Percentiles rank a stretch among this genome's conserved stretches.
These are phyloP conservation scores for Calephelis virginiensis DNA, from an alignment of 1,140 invertebrate genomes.

Conservation along the genomic window DNA sequence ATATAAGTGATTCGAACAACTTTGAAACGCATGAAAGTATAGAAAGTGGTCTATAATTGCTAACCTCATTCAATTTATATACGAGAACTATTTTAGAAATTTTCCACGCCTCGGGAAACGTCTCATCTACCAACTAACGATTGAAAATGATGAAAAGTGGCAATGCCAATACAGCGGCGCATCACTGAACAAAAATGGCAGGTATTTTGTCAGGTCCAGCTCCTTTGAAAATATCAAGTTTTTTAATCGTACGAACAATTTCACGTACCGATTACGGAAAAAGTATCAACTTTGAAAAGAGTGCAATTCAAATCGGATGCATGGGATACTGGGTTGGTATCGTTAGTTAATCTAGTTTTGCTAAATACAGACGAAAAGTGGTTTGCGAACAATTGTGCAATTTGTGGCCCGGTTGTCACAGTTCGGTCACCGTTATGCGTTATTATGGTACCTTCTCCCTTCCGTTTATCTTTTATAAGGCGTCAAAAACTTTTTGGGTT, in stretches of 20 bases:
- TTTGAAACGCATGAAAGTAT: conserved; percentile 26
- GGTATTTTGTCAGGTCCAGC: conserved; percentile 32
- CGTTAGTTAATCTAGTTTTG: background rate
- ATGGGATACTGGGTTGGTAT: background rate
- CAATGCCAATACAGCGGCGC: conserved; percentile 15
- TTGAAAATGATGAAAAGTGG: conserved; percentile 28
- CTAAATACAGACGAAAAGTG: conserved; percentile 21
- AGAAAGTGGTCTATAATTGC: conserved; percentile 30
- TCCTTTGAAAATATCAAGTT: conserved; percentile 27
- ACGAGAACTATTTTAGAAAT: conserved; percentile 26
- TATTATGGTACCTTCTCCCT: background rate
- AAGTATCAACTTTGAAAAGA: too few relatives aligned
- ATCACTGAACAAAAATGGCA: conserved; percentile 26
- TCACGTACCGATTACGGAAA: too few relatives aligned
- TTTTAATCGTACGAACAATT: conserved; percentile 13
- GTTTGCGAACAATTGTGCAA: conserved; percentile 21
- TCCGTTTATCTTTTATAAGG: background rate
- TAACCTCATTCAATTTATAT: conserved; percentile 24
- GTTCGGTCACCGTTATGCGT: background rate
- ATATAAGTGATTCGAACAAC: conserved; percentile 27
- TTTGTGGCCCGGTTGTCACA: conserved; percentile 9
- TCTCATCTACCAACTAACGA: conserved; percentile 11
- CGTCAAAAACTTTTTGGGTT: conserved; percentile 1
- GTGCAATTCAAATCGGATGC: too few relatives aligned
- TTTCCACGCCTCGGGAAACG: conserved; percentile 27